Conservation (phyloP, 2,888 invertebrate genomes). For the Rutpela maculata region DNA sequence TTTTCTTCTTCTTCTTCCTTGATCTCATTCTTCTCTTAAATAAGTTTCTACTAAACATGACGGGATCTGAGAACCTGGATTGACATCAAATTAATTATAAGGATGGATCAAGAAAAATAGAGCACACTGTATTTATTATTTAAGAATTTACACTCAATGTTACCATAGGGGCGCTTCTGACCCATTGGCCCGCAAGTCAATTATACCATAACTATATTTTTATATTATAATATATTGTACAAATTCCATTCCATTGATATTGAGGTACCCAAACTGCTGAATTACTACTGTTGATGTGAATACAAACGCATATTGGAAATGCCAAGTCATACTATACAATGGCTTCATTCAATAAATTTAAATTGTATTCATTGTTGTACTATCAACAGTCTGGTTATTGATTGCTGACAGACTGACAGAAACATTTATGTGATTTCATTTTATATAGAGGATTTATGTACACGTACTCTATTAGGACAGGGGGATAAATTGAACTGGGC, state of each 20-base stretch:
- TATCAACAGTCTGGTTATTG: not conserved
- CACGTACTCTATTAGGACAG: not conserved
- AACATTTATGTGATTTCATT: not conserved
- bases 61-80: too few relatives aligned
- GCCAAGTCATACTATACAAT: not conserved
- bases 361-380: not conserved
- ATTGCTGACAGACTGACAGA: not conserved
- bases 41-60: not conserved
- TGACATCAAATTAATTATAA: too few relatives aligned
- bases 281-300: not conserved
- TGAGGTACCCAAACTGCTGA: not conserved
- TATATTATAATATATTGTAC: too few relatives aligned
- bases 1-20: conserved; percentile 8
- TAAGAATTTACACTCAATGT: too few relatives aligned
- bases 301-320: not conserved
- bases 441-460: not conserved
- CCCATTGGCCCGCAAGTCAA: too few relatives aligned
- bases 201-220: too few relatives aligned
- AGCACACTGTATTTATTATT: too few relatives aligned
- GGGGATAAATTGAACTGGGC: not conserved
- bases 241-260: too few relatives aligned
- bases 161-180: too few relatives aligned
- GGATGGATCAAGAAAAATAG: too few relatives aligned
- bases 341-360: not conserved
- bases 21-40: not conserved